Percentiles rank a stretch among this genome's conserved stretches.
Evolutionary conservation across 2,888 invertebrate species (phyloP).

Genomic region (Cinara cedri): DNA sequence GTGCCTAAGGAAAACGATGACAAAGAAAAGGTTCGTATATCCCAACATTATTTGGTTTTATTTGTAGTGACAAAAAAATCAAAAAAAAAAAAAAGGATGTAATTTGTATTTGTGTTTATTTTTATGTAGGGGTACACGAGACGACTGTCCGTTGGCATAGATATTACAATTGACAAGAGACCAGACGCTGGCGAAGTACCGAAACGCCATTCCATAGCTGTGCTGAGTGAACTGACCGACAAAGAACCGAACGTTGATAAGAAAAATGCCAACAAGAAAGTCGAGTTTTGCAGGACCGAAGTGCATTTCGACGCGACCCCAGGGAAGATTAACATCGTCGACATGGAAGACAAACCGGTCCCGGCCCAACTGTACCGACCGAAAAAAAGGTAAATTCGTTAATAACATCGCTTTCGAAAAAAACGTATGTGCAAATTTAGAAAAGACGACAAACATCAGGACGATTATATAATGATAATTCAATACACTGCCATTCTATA

Average conservation of each 20-base stretch:
- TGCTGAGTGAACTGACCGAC: constrained; percentile 43
- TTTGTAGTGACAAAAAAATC: too few relatives aligned
- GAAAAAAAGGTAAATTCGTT: constrained; percentile 50
- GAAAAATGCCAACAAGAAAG: constrained; percentile 70
- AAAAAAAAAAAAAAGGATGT: background rate
- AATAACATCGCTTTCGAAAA: too few relatives aligned
- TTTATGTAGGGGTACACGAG: constrained; percentile 10
- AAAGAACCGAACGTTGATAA: constrained; percentile 63
- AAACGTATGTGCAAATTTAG: too few relatives aligned
- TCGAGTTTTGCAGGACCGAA: constrained; percentile 87
- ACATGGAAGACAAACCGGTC: constrained; percentile 86
- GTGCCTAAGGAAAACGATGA: constrained; percentile 17
- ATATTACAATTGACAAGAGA: background rate
- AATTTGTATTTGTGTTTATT: background rate
- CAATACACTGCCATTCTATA: too few relatives aligned
- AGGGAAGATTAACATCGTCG: constrained; percentile 84
- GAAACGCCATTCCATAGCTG: constrained; percentile 52
- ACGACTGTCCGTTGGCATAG: constrained; percentile 33
- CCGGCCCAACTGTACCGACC: constrained; percentile 70
- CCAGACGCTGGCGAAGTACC: constrained; percentile 11
- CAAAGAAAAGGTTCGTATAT: constrained; percentile 8
- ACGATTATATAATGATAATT: too few relatives aligned
- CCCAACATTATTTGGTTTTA: too few relatives aligned
- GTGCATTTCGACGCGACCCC: constrained; percentile 85
- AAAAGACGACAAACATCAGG: too few relatives aligned